These are phyloP conservation scores for Brenthis daphne DNA, from an alignment of 2,888 invertebrate genomes.

Conservation along the genomic window DNA sequence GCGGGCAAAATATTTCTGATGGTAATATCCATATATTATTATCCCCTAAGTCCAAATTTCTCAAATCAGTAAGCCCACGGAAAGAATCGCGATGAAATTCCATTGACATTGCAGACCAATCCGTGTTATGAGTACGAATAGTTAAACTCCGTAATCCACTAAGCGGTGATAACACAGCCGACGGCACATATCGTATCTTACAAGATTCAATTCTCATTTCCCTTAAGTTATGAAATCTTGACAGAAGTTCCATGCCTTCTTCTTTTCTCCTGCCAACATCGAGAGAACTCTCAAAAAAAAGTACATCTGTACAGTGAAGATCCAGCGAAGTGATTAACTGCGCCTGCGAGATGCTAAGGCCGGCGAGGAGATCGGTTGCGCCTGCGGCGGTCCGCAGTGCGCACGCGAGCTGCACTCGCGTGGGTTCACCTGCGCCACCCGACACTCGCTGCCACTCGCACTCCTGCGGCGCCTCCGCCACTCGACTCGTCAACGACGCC, in stretches of 20 bases:
- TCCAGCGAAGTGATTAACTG: slow-evolving; percentile 86
- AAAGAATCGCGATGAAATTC: slow-evolving; percentile 88
- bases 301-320: slow-evolving; percentile 87
- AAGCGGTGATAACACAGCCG: slow-evolving; percentile 85
- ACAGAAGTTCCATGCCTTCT: slow-evolving; percentile 81
- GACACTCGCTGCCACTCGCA: slow-evolving; percentile 87
- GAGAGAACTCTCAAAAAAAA: slow-evolving; percentile 87
- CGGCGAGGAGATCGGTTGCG: slow-evolving; percentile 84
- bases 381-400: slow-evolving; percentile 85
- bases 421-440: slow-evolving; percentile 77
- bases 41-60: slow-evolving; percentile 86
- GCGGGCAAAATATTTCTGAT: slow-evolving; percentile 87
- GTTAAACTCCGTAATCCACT: slow-evolving; percentile 85
- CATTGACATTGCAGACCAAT: slow-evolving; percentile 90
- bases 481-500: slow-evolving; percentile 76
- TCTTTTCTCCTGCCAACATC: slow-evolving; percentile 81
- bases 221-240: slow-evolving; percentile 84
- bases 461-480: slow-evolving; percentile 86
- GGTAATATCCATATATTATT: slow-evolving; percentile 91
- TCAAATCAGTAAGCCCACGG: slow-evolving; percentile 85
- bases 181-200: slow-evolving; percentile 88
- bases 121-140: slow-evolving; percentile 88
- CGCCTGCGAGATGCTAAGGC: slow-evolving; percentile 84
- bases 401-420: slow-evolving; percentile 84
- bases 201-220: slow-evolving; percentile 88